Base-by-base conservation (phyloP, 1,140 invertebrate species). In the Drosophila punjabiensis region DNA sequence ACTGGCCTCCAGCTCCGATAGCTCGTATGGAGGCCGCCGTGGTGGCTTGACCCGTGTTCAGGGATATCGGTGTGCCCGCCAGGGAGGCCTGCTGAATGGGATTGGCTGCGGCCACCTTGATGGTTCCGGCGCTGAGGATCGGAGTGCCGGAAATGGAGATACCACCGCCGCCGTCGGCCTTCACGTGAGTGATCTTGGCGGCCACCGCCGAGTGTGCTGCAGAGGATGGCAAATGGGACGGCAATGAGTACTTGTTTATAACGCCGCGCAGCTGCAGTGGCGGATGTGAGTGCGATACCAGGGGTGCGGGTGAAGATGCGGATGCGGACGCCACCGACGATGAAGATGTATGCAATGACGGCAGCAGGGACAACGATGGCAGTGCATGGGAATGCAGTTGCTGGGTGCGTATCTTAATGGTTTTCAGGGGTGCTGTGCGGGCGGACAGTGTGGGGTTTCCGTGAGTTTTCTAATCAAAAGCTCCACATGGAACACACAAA, bases 131-230 rank as follows among this genome's bases (percentile, higher is more conserved):
- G 24, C 88, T 91, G 20, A 92, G 68, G 18, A 92, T 90, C 28
- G 85, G 82, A 4, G 79, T 82, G 24, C 79, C 82, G 9, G 78
- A 76, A n/a, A 89, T 89, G 6, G 85, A 89, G 43, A 89, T 90
- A 11, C 86, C 79, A 3, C 77, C 76, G 67, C 60, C 43, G 41
- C 77, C 79, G 30, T 88, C 91, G 11, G 91, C 55, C 53, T 92
- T 92, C 9, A 92, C 85, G 48, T 92, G 91, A 3, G 91, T 92
- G 41, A 92, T 92, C 64, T 92, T 92, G 55, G 91, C 91, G 60
- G 91, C 85, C 65, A 92, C 91, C 76, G 90, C 66, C 45, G 82
- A 70, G 45, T 86, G 82, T 30, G 82, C 82, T 89, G 85, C 79
- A 79, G 84, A 58, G 81, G 67, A 71, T 37, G 78, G 79, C 75